Evolutionary conservation across 1,140 invertebrate species (phyloP).

Genomic region (Lordiphosa stackelbergi): DNA sequence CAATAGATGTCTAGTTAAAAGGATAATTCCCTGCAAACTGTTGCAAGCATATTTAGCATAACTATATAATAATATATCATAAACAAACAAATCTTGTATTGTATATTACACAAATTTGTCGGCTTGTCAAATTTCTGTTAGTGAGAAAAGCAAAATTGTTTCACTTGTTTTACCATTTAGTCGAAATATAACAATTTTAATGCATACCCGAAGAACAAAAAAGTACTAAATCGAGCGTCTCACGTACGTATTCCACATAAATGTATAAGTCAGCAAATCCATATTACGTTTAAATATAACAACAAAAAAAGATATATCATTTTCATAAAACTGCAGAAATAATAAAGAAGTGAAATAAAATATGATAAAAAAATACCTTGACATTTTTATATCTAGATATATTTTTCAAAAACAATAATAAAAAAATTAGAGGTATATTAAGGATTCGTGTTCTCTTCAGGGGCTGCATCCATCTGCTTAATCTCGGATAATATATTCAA

Average conservation of each 20-base stretch:
- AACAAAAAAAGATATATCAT: neutral
- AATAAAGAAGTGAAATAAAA: no score
- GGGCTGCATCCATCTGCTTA: constrained; percentile 12
- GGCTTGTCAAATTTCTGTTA: constrained; percentile 67
- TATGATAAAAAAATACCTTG: no score
- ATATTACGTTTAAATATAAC: constrained; percentile 4
- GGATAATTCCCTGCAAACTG: constrained; percentile 33
- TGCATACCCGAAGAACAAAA: constrained; percentile 9
- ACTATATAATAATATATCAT: constrained; percentile 27
- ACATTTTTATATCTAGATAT: no score
- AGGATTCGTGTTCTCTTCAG: neutral
- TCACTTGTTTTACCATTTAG: constrained; percentile 64
- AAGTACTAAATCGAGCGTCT: constrained; percentile 4
- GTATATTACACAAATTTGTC: constrained; percentile 66
- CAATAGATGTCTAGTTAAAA: constrained; percentile 70
- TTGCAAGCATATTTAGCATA: constrained; percentile 57
- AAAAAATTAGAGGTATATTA: no score
- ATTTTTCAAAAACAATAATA: no score
- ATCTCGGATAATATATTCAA: constrained; percentile 55
- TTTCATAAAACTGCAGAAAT: no score
- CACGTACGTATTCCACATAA: constrained; percentile 6
- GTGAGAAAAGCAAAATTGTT: constrained; percentile 49
- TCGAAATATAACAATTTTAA: constrained; percentile 56
- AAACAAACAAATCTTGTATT: constrained; percentile 35
- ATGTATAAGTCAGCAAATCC: constrained; percentile 6